These are phyloP conservation scores for Leptinotarsa tumamoca DNA, from an alignment of 2,888 invertebrate species.

Conservation along the genomic window DNA sequence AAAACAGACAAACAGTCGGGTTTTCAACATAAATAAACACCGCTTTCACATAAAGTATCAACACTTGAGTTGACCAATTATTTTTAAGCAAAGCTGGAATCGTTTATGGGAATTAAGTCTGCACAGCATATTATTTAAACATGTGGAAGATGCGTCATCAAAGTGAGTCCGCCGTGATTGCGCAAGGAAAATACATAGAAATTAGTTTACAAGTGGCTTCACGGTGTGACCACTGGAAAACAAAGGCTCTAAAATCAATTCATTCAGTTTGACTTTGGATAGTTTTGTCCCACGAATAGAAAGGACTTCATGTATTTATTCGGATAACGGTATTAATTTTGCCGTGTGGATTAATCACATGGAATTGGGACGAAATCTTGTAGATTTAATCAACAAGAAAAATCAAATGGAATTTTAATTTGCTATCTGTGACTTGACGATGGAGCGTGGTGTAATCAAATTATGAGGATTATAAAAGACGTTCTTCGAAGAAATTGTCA, in stretches of 20 bases:
- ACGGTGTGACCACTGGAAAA: too few species aligned
- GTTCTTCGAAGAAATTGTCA: background rate
- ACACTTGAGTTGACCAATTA: too few species aligned
- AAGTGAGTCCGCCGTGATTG: too few species aligned
- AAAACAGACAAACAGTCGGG: too few species aligned
- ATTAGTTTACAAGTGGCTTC: too few species aligned
- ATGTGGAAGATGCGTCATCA: too few species aligned
- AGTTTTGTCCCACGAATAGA: background rate
- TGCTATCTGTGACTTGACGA: background rate
- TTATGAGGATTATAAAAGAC: background rate
- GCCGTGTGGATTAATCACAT: background rate
- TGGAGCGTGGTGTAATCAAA: background rate
- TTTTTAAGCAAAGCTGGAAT: too few species aligned
- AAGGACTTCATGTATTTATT: background rate
- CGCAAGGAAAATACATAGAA: too few species aligned
- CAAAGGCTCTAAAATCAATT: background rate
- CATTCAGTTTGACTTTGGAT: background rate
- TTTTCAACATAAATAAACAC: too few species aligned
- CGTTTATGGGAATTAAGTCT: too few species aligned
- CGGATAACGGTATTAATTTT: background rate
- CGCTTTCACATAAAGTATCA: too few species aligned
- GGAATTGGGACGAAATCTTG: background rate
- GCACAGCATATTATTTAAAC: too few species aligned
- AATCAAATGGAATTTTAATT: background rate
- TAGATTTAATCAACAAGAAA: background rate